Base-by-base conservation (phyloP, 2,888 invertebrate genomes). In the Margaritifera margaritifera region DNA sequence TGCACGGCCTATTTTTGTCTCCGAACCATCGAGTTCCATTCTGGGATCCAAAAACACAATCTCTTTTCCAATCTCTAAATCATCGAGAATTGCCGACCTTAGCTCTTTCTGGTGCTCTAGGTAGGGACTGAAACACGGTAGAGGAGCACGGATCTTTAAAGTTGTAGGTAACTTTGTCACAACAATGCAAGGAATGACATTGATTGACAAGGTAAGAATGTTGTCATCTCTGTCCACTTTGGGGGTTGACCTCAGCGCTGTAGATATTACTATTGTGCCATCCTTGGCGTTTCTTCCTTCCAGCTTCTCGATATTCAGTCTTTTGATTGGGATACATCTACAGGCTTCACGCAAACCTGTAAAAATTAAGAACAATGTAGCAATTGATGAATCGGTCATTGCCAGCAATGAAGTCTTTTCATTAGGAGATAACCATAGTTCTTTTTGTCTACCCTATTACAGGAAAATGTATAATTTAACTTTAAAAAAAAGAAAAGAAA, bases 111-210 rank as follows among this genome's bases (percentile, higher is more conserved):
- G 77, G 18, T 69, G 72, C 24, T 72, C 76, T 8, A 75, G 69
- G 50, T 77, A 76, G 8, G 68, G 61, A 25, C 81, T 73, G 58
- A 77, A 78, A 58, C 77, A 77, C 15, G 81, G 79, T 18, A 81
- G 62, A 3, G 79, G 79, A 15, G 78, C 77, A 11, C 62, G 58
- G 8, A 81, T 62, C n/a, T 72, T 74, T 15, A 79, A 54, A 54
- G 73, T 78, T 20, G 77, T 70, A 2, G 81, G 81, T 6, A 81
- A 51, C n/a, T 61, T 66, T 31, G 71, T 71, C 18, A 81, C 55
- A 24, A 69, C 68, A 60, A 71, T 73, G 42, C 77, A 77, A 0
- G 81, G 81, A 22, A 74, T 71, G 15, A 79, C 71, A 66, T 79
- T 79, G 2, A 81, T 63, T 8, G 64, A 59, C 67, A 77, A 77